These are phyloP conservation scores for Aleiodes leptofemur DNA, from an alignment of 2,888 invertebrate species.

Conservation along the genomic window DNA sequence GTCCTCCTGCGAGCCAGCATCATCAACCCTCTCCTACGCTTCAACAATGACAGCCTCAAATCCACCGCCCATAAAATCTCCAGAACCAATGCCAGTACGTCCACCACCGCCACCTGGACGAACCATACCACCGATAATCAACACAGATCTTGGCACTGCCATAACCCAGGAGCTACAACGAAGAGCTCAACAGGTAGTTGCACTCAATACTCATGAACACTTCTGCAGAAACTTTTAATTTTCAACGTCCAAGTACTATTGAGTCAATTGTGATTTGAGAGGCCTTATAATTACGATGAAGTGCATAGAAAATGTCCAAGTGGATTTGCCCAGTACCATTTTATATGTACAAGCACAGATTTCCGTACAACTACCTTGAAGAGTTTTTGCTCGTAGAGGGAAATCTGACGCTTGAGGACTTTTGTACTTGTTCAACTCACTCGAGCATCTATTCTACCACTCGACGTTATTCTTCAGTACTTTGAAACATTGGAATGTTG, in stretches of 20 bases:
- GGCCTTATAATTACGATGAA: slow-evolving; percentile 7
- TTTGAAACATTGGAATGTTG: slow-evolving; percentile 6
- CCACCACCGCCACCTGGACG: slow-evolving; percentile 52
- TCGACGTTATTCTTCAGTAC: neutral
- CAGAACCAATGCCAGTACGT: slow-evolving; percentile 45
- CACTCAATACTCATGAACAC: too few species aligned
- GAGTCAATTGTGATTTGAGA: slow-evolving; percentile 6
- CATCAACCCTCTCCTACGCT: slow-evolving; percentile 59
- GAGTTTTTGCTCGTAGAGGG: neutral
- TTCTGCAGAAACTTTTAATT: neutral
- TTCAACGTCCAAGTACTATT: slow-evolving; percentile 8
- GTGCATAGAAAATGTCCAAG: slow-evolving; percentile 22
- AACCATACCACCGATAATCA: slow-evolving; percentile 61
- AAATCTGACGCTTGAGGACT: slow-evolving; percentile 4
- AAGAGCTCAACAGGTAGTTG: slow-evolving; percentile 79
- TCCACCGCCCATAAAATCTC: slow-evolving; percentile 66
- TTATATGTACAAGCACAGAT: slow-evolving; percentile 18
- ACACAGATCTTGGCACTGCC: slow-evolving; percentile 81
- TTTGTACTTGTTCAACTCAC: slow-evolving; percentile 17
- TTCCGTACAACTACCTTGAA: neutral
- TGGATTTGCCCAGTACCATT: neutral
- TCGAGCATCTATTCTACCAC: slow-evolving; percentile 18
- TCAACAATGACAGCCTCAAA: slow-evolving; percentile 65
- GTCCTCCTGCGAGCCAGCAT: slow-evolving; percentile 71
- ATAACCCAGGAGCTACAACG: slow-evolving; percentile 83